Evolutionary conservation across 2,113 vertebrate genomes (phyloP).

Genomic region (Rhinichthys klamathensis): DNA sequence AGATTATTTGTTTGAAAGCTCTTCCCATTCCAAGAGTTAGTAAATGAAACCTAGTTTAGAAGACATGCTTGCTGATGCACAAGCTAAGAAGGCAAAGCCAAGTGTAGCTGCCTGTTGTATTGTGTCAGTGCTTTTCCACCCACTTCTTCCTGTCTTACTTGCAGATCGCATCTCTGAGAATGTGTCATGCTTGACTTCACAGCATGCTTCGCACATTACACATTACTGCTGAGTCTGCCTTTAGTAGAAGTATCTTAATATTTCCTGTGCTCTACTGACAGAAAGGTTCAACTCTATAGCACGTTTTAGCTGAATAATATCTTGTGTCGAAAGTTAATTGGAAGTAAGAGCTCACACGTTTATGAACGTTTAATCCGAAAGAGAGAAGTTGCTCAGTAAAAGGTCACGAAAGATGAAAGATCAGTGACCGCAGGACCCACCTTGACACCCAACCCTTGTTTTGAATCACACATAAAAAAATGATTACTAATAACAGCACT

Average conservation of each 20-base stretch:
- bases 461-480: background rate
- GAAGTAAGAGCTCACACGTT: background rate
- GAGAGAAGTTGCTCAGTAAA: background rate
- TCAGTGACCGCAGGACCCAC: background rate
- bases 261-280: slow-evolving; percentile 48
- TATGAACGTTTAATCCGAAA: background rate
- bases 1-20: background rate
- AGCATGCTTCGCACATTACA: slow-evolving; percentile 61
- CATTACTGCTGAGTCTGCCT: slow-evolving; percentile 54
- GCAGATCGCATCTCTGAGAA: slow-evolving; percentile 53
- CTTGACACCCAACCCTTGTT: background rate
- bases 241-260: slow-evolving; percentile 48
- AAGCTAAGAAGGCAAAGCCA: slow-evolving; percentile 6
- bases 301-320: slow-evolving; percentile 8
- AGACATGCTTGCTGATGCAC: slow-evolving; percentile 12
- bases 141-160: slow-evolving; percentile 64
- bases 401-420: background rate
- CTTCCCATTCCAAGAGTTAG: background rate
- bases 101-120: slow-evolving; percentile 79
- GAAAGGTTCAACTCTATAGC: slow-evolving; percentile 22
- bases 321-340: background rate
- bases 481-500: background rate
- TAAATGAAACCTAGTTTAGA: background rate
- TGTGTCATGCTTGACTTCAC: slow-evolving; percentile 57
- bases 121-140: slow-evolving; percentile 78